Evolutionary conservation across 1,140 invertebrate genomes (phyloP).

Genomic region (Antheraea pernyi): DNA sequence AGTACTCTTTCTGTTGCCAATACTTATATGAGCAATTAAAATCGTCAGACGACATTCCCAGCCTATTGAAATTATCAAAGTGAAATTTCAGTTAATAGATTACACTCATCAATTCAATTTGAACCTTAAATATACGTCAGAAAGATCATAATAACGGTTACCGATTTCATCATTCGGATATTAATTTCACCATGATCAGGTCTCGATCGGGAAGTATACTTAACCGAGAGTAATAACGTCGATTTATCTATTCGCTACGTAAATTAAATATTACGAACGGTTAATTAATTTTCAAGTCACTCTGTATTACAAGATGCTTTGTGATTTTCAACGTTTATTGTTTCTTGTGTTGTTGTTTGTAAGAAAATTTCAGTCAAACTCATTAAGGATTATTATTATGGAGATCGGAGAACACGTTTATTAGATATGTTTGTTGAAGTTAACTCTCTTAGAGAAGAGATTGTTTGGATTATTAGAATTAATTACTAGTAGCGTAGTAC

Average conservation of each 20-base stretch:
- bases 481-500: no score
- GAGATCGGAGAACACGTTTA: no score
- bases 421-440: no score
- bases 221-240: conserved; percentile 9
- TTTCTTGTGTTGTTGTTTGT: no score
- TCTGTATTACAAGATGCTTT: no score
- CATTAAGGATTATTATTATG: no score
- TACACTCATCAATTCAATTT: background rate
- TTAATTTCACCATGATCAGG: conserved; percentile 2
- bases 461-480: no score
- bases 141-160: background rate
- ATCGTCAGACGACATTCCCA: background rate
- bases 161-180: background rate
- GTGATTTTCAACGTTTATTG: no score
- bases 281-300: conserved; percentile 6
- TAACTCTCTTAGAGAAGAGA: no score
- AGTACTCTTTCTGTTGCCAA: background rate
- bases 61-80: background rate
- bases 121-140: background rate
- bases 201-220: conserved; percentile 5
- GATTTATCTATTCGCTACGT: conserved; percentile 5
- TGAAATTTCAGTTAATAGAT: conserved; percentile 7
- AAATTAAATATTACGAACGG: conserved; percentile 8
- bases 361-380: no score
- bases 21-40: background rate